A percentile compares a stretch with the other conserved stretches of the same genome.
These are phyloP conservation scores for Drosophila nasuta DNA, from an alignment of 1,140 invertebrate genomes.

Conservation along the genomic window DNA sequence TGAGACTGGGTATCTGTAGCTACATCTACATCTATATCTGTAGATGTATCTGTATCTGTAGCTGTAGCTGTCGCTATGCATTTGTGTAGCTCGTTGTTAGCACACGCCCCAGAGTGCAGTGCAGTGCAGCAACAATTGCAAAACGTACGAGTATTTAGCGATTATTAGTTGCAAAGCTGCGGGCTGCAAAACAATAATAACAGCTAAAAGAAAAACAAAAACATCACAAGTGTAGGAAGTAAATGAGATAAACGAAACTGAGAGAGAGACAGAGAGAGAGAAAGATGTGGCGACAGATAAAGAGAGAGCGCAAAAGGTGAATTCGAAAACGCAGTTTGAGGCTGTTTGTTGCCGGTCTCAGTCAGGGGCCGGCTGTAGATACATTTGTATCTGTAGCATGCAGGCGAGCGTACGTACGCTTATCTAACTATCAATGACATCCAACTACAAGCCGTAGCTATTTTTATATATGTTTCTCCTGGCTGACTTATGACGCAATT, in stretches of 20 bases:
- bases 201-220: constrained; percentile 22
- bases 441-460: constrained; percentile 45
- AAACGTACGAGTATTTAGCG: constrained; percentile 61
- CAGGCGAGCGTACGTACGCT: constrained; percentile 27
- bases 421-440: constrained; percentile 77
- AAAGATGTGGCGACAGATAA: constrained; percentile 14
- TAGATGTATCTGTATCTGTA: constrained; percentile 32
- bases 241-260: constrained; percentile 45
- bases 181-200: constrained; percentile 10
- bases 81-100: constrained; percentile 51
- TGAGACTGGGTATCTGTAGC: constrained; percentile 53
- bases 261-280: constrained; percentile 20
- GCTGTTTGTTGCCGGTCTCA: constrained; percentile 49
- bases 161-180: constrained; percentile 65
- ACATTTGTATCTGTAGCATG: constrained; percentile 43
- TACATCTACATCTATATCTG: constrained; percentile 33
- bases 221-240: constrained; percentile 60
- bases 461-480: constrained; percentile 26
- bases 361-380: constrained; percentile 36
- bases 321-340: constrained; percentile 52
- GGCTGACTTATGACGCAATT: constrained; percentile 75
- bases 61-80: constrained; percentile 39
- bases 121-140: constrained; percentile 72
- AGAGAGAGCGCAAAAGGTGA: constrained; percentile 7
- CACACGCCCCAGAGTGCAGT: constrained; percentile 32